phyloP scores from a whole-genome alignment of 1,140 invertebrate genomes.

The Hesperophylax magnus region DNA sequence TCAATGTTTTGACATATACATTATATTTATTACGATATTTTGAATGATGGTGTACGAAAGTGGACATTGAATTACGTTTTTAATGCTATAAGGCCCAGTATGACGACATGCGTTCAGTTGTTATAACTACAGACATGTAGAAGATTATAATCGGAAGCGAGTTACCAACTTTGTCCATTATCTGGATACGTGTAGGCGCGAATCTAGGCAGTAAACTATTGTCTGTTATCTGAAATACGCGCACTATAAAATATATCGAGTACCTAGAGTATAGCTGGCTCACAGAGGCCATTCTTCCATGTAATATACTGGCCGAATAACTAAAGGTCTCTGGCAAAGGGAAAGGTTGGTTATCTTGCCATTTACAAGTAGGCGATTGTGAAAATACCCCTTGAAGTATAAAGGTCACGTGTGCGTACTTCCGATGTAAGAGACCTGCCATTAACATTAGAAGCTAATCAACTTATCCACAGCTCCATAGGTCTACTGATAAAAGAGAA shows the following conservation, averaged over 20 bases:
- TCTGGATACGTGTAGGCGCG: neutral
- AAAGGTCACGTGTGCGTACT: slow-evolving; percentile 15
- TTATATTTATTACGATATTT: too few relatives aligned
- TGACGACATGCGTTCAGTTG: too few relatives aligned
- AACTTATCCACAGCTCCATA: too few relatives aligned
- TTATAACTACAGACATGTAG: too few relatives aligned
- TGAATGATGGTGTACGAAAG: too few relatives aligned
- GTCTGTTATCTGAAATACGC: neutral
- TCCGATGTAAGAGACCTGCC: neutral
- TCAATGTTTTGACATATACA: too few relatives aligned
- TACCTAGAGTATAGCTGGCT: neutral
- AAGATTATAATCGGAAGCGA: neutral
- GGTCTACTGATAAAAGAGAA: too few relatives aligned
- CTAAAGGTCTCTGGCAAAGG: slow-evolving; percentile 13
- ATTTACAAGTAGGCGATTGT: slow-evolving; percentile 13
- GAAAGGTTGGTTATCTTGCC: slow-evolving; percentile 1
- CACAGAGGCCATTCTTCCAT: neutral
- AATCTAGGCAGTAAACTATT: slow-evolving; percentile 4
- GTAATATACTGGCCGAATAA: neutral
- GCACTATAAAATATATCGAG: neutral
- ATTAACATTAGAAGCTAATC: neutral
- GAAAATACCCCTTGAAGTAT: neutral
- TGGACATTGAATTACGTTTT: too few relatives aligned
- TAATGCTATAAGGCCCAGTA: too few relatives aligned
- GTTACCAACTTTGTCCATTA: neutral